A percentile compares a stretch with the other conserved stretches of the same genome.
These are phyloP conservation scores for Vireo griseus DNA, from an alignment of 2,797 vertebrate species.

Conservation along the genomic window DNA sequence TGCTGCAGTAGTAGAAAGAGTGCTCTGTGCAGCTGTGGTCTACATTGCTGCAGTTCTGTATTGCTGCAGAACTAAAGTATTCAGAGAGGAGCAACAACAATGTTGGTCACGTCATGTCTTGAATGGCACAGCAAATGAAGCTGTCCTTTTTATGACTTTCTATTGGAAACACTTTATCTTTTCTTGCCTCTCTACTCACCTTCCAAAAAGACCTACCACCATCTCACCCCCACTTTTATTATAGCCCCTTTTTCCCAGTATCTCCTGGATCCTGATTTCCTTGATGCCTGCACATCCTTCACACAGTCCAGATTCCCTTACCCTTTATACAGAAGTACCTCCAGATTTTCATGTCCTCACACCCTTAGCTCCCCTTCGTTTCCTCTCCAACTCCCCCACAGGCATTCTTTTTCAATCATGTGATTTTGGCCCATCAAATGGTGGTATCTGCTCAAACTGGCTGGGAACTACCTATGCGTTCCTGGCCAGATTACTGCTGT, in stretches of 20 bases:
- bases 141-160: neutral
- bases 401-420: rapidly evolving
- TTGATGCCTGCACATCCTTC: neutral
- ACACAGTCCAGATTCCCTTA: neutral
- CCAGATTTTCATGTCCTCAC: neutral
- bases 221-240: neutral
- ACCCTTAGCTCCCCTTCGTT: neutral
- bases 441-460: neutral
- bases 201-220: neutral
- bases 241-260: neutral
- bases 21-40: neutral
- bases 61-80: neutral
- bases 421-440: neutral
- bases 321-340: neutral
- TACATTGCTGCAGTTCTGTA: neutral
- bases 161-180: neutral
- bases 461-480: rapidly evolving
- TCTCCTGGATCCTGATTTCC: neutral
- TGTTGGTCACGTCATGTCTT: neutral
- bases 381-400: neutral
- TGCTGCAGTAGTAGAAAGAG: neutral
- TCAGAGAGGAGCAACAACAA: neutral
- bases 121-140: neutral
- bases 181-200: neutral
- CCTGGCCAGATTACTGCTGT: neutral